These are phyloP conservation scores for Invenusta paracnida DNA, from an alignment of 2,888 invertebrate genomes.

Conservation along the genomic window DNA sequence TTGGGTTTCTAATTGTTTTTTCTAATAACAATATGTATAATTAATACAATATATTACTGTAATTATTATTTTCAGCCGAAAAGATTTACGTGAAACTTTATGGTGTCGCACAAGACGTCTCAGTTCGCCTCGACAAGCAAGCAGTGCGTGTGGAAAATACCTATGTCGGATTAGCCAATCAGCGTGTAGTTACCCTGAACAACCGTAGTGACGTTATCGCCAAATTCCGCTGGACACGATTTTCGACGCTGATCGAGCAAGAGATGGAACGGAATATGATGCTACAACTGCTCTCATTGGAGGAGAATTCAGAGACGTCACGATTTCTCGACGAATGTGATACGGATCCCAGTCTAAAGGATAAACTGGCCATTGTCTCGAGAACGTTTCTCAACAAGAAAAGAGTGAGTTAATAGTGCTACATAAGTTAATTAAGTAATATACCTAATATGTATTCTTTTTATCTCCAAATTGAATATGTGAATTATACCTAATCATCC, in stretches of 20 bases:
- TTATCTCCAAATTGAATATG: too few relatives aligned
- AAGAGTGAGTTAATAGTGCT: conserved; percentile 50
- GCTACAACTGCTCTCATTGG: conserved; percentile 48
- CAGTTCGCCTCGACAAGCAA: conserved; percentile 59
- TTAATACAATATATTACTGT: too few relatives aligned
- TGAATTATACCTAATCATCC: too few relatives aligned
- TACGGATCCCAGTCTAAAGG: conserved; percentile 55
- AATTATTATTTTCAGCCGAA: conserved; percentile 58
- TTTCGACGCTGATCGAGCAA: conserved; percentile 58
- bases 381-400: conserved; percentile 58
- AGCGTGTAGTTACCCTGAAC: conserved; percentile 56
- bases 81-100: conserved; percentile 55
- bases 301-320: conserved; percentile 54
- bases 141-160: conserved; percentile 59
- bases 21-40: too few relatives aligned
- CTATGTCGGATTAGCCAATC: conserved; percentile 59
- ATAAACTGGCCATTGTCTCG: conserved; percentile 57
- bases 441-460: too few relatives aligned
- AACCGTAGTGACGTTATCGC: conserved; percentile 59
- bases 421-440: too few relatives aligned
- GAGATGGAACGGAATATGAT: conserved; percentile 48
- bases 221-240: conserved; percentile 59
- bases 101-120: conserved; percentile 58
- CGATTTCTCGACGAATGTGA: conserved; percentile 57
- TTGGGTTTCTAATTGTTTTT: too few relatives aligned